Conservation (phyloP, 2,113 vertebrate species). For the Podarcis cretensis region DNA sequence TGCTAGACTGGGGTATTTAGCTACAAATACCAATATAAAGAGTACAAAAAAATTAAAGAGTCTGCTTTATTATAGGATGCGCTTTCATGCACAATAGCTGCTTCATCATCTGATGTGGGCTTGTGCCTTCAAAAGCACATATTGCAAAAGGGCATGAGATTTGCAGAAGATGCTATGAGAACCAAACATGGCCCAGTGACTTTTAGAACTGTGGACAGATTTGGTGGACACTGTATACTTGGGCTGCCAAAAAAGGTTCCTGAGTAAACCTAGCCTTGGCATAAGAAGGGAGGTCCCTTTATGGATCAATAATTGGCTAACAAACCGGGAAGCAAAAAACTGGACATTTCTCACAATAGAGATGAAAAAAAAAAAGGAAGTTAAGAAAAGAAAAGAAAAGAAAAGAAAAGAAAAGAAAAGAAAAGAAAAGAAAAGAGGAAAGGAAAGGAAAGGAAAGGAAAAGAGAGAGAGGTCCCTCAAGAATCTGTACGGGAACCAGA, state of each 20-base stretch:
- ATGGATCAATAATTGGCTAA: background rate
- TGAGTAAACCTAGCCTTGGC: background rate
- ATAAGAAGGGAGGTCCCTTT: background rate
- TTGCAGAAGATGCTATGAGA: background rate
- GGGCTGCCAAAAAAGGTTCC: background rate
- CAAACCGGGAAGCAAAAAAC: too few relatives aligned
- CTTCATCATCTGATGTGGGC: background rate
- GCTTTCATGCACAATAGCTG: background rate
- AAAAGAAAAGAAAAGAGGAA: too few relatives aligned
- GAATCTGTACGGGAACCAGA: background rate
- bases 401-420: too few relatives aligned
- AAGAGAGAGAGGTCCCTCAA: background rate
- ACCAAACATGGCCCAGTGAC: background rate
- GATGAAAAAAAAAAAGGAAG: background rate
- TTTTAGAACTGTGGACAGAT: background rate
- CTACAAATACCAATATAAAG: background rate
- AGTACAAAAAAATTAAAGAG: too few relatives aligned
- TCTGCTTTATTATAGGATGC: too few relatives aligned
- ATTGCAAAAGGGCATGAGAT: background rate
- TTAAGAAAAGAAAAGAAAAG: too few relatives aligned
- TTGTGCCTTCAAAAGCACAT: background rate
- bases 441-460: too few relatives aligned
- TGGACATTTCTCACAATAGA: background rate
- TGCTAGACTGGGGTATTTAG: background rate
- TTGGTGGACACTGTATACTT: background rate